Conservation (phyloP, 2,888 invertebrate species). For the Poecilus cupreus region DNA sequence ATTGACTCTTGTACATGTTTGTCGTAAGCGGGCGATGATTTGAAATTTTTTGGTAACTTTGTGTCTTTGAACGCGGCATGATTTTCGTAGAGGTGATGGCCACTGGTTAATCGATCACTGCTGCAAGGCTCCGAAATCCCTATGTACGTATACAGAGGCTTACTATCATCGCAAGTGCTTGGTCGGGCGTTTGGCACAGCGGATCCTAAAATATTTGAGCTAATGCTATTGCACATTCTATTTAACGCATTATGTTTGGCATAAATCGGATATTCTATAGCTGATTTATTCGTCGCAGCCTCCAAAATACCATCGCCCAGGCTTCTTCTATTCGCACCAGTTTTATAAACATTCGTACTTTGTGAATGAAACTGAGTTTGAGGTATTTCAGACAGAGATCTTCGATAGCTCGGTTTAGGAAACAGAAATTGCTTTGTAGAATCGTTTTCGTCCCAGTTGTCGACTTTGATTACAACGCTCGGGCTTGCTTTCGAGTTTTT, state of each 20-base stretch:
- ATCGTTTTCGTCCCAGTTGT: conserved; percentile 72
- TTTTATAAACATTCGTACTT: conserved; percentile 65
- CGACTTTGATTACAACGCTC: conserved; percentile 73
- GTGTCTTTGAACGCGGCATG: conserved; percentile 62
- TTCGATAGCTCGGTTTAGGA: conserved; percentile 72
- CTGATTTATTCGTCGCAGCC: conserved; percentile 68
- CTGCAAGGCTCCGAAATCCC: conserved; percentile 69
- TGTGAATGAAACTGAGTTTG: conserved; percentile 67
- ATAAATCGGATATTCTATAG: conserved; percentile 60
- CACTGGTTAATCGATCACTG: conserved; percentile 65
- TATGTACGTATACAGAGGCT: conserved; percentile 70
- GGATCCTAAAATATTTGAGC: conserved; percentile 56
- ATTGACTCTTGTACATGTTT: conserved; percentile 53
- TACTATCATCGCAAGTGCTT: conserved; percentile 49
- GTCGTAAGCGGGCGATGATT: conserved; percentile 39
- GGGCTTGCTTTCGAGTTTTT: conserved; percentile 71
- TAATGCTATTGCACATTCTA: conserved; percentile 56
- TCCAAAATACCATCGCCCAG: conserved; percentile 68
- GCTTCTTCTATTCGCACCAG: conserved; percentile 69
- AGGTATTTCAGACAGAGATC: conserved; percentile 73
- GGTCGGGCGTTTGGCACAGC: conserved; percentile 48
- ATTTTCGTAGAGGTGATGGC: conserved; percentile 70
- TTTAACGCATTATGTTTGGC: conserved; percentile 48
- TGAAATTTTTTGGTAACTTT: conserved; percentile 40
- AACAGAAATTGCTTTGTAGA: conserved; percentile 64